These are phyloP conservation scores for Tiliacea aurago DNA, from an alignment of 2,888 invertebrate species.

Conservation along the genomic window DNA sequence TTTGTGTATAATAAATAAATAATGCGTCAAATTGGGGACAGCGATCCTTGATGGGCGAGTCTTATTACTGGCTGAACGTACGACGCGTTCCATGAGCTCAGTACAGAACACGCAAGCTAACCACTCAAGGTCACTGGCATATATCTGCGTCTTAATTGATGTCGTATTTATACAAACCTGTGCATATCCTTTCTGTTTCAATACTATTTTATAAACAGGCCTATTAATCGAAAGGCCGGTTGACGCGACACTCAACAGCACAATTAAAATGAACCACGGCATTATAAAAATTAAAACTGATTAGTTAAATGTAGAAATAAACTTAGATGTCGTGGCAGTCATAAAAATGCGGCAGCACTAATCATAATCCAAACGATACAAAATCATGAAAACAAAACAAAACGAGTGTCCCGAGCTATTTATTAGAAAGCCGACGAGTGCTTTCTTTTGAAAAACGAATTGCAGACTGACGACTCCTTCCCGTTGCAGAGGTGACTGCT, in stretches of 20 bases:
- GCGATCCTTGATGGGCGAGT: no score
- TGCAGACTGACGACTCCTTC: constrained; percentile 73
- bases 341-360: constrained; percentile 7
- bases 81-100: no score
- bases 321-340: neutral
- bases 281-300: constrained; percentile 49
- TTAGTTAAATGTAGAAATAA: constrained; percentile 6
- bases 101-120: no score
- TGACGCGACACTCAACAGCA: constrained; percentile 66
- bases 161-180: constrained; percentile 87
- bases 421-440: constrained; percentile 55
- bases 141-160: no score
- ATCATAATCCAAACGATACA: constrained; percentile 13
- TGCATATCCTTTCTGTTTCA: constrained; percentile 93
- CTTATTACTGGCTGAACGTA: no score
- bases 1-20: no score
- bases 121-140: no score
- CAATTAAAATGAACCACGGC: constrained; percentile 64
- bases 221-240: constrained; percentile 76
- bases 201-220: constrained; percentile 90
- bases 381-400: constrained; percentile 1
- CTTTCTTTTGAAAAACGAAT: constrained; percentile 71
- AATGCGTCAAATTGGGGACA: no score
- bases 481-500: constrained; percentile 68
- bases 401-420: neutral